A percentile compares a stretch with the other conserved stretches of the same genome.
Evolutionary conservation across 2,797 vertebrate species (phyloP).

Genomic region (Anolis apletophallus): DNA sequence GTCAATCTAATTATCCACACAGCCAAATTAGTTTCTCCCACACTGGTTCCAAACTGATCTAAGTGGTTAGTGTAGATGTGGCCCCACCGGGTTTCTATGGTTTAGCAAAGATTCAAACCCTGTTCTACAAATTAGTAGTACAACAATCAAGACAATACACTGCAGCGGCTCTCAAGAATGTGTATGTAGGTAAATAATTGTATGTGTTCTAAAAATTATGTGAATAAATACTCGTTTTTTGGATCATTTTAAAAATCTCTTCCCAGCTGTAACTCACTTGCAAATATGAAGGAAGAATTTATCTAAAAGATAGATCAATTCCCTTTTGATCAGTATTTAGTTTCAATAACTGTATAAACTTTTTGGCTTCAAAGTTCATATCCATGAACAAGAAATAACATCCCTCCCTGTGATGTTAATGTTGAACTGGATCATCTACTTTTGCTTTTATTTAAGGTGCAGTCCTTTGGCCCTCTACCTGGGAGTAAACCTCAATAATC

Average conservation of each 20-base stretch:
- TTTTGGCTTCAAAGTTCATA: background rate
- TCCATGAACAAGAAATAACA: background rate
- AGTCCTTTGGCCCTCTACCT: background rate
- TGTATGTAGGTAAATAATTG: background rate
- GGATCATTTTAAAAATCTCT: background rate
- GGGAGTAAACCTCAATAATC: background rate
- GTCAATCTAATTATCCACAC: no score
- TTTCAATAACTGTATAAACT: conserved; percentile 15
- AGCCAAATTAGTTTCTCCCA: no score
- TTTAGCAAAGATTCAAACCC: no score
- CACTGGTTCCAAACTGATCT: no score
- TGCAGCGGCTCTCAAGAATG: no score
- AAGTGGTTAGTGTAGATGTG: no score
- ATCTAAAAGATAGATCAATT: background rate
- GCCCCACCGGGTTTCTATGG: no score
- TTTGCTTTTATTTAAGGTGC: background rate
- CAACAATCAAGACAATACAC: no score
- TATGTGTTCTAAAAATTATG: background rate
- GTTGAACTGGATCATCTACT: background rate
- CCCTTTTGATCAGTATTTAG: background rate
- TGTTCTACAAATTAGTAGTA: no score
- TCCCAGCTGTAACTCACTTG: background rate
- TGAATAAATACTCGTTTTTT: background rate
- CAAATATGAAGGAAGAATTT: background rate
- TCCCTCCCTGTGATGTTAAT: background rate